These are phyloP conservation scores for Zoanthus sociatus DNA, from an alignment of 92 coral and sea anemone genomes.

Conservation along the genomic window DNA sequence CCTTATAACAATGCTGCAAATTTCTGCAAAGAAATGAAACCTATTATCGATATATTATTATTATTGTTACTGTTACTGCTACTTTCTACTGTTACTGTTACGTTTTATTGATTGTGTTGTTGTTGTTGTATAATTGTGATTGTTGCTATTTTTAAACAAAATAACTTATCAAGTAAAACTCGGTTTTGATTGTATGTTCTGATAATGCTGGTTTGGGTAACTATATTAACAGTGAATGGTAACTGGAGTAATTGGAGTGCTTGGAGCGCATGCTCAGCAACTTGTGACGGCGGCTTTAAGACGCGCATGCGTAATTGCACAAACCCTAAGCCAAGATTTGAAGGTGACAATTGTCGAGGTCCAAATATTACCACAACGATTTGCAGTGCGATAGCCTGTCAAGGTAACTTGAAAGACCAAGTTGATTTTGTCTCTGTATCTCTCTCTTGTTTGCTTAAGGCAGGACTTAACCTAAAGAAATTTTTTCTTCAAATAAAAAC, in stretches of 20 bases:
- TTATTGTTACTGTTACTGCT: neutral
- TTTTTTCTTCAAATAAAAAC: too few relatives aligned
- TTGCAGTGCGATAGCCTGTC: neutral
- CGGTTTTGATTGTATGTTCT: neutral
- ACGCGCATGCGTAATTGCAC: slow-evolving; percentile 42
- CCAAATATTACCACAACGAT: neutral
- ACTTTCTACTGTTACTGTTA: too few relatives aligned
- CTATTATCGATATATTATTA: too few relatives aligned
- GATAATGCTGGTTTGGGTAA: neutral
- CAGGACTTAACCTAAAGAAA: too few relatives aligned
- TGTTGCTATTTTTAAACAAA: neutral
- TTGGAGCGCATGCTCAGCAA: slow-evolving; percentile 34
- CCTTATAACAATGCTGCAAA: too few relatives aligned
- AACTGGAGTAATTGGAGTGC: slow-evolving; percentile 28
- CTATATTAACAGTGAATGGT: slow-evolving; percentile 22
- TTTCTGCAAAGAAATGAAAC: too few relatives aligned
- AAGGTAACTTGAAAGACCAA: neutral
- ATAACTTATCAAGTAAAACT: neutral
- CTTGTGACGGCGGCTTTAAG: slow-evolving; percentile 27
- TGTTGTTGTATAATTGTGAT: slow-evolving; percentile 4
- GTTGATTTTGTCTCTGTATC: too few relatives aligned
- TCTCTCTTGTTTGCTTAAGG: too few relatives aligned
- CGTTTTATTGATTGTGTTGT: neutral
- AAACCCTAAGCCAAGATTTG: slow-evolving; percentile 16
- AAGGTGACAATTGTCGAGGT: slow-evolving; percentile 2